Base-by-base conservation (phyloP, 2,797 vertebrate genomes). In the Apodemus agrarius region DNA sequence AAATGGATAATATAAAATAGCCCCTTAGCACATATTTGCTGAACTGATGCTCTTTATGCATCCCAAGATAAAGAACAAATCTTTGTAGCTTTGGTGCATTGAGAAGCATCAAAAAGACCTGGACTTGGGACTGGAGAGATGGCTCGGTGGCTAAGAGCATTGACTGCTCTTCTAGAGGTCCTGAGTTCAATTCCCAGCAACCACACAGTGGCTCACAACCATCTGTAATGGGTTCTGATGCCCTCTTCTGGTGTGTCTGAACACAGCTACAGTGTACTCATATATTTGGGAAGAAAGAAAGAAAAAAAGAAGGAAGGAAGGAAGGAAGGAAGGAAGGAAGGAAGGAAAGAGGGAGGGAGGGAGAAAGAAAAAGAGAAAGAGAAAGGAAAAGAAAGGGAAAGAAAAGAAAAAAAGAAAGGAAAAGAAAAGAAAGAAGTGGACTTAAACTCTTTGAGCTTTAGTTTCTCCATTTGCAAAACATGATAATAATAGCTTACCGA, bases 401-500 rank as follows among this genome's bases (percentile, higher is more conserved):
- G 10, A 65, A 13, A 65, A 11, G 13, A 4, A 13, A 7, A 61
- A 9, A 26, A 8, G 26, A 9, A 26, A 26, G 12, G 1, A 29
- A 10, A 12, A 3, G 29, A 26, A 29, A 3, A 29, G 10, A 12
- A 29, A 16, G 29, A 63, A 63, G 52, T 89, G 34, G 8, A 94
- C n/a, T 69, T 67, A 22, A 81, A 94, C 1, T 89, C 54, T 78
- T 40, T 24, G 8, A 88, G 54, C 4, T 91, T 94, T 78, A 82
- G 78, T 87, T 89, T 93, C 54, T 79, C 93, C 72, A 61, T 61
- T 22, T 81, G 29, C 37, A 93, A 93, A 94, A 90, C 46, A 80
- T 75, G 89, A 88, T 72, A 96, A 96, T 65, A 96, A 34, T 12
- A 89, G 87, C 29, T 94, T 57, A 87, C 22, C 49, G 59, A 86